A percentile compares a stretch with the other conserved stretches of the same genome.
These are phyloP conservation scores for Allacma fusca DNA, from an alignment of 2,888 invertebrate genomes.

Conservation along the genomic window DNA sequence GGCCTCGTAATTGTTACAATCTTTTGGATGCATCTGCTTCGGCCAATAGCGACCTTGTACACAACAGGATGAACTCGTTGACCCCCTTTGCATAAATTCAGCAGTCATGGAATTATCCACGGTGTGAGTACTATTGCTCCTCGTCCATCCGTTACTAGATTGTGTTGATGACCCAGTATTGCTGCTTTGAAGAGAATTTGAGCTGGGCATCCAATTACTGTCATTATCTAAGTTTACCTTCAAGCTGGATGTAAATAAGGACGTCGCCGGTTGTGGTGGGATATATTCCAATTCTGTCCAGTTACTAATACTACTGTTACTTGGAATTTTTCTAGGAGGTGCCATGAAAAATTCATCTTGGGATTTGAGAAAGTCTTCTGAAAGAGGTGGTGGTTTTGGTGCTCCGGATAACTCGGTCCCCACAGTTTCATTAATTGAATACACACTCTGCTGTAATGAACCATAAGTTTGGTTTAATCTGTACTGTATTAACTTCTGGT, in stretches of 20 bases:
- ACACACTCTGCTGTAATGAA: slow-evolving; percentile 10
- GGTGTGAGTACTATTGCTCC: too few relatives aligned
- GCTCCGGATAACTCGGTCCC: background rate
- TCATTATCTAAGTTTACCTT: background rate
- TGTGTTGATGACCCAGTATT: background rate
- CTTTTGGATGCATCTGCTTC: background rate
- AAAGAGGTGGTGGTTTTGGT: background rate
- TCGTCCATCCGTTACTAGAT: too few relatives aligned
- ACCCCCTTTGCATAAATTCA: too few relatives aligned
- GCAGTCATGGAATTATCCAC: too few relatives aligned
- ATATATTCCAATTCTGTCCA: background rate
- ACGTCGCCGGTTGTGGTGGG: background rate
- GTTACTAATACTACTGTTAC: background rate
- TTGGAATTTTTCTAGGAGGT: background rate
- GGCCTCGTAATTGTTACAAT: background rate
- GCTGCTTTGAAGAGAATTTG: background rate
- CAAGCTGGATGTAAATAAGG: background rate
- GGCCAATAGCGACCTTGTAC: slow-evolving; percentile 29
- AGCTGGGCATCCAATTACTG: too few relatives aligned
- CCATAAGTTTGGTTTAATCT: too few relatives aligned
- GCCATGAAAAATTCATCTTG: slow-evolving; percentile 27
- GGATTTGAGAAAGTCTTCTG: background rate
- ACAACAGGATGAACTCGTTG: slow-evolving; percentile 5
- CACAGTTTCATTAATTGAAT: background rate
- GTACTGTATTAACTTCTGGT: too few relatives aligned